Percentiles rank a stretch among this genome's conserved stretches.
These are phyloP conservation scores for Sesamia nonagrioides DNA, from an alignment of 1,140 invertebrate species.

Conservation along the genomic window DNA sequence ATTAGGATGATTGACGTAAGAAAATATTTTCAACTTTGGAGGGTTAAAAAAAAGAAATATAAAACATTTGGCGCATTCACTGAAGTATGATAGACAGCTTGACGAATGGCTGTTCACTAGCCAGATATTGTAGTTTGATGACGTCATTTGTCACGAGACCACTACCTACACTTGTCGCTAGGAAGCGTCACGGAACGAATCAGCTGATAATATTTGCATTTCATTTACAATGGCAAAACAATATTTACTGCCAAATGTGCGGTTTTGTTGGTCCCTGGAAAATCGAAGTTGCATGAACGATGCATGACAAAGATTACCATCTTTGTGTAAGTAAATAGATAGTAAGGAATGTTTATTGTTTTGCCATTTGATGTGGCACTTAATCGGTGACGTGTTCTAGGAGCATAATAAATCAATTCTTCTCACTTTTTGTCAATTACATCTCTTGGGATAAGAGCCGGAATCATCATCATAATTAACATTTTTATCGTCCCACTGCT, in stretches of 20 bases:
- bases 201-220: conserved; percentile 7
- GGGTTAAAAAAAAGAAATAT: not conserved
- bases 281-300: not conserved
- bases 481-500: no score
- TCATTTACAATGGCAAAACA: not conserved
- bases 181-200: conserved; percentile 1
- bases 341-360: not conserved
- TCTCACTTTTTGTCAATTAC: not conserved
- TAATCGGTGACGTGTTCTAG: not conserved
- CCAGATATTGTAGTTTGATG: not conserved
- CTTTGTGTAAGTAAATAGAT: no score
- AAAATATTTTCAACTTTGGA: not conserved
- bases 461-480: no score
- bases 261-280: not conserved
- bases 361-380: not conserved
- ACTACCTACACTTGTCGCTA: not conserved
- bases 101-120: conserved; percentile 28
- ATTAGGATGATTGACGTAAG: conserved; percentile 21
- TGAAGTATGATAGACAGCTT: conserved; percentile 41
- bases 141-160: conserved; percentile 42
- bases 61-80: conserved; percentile 23
- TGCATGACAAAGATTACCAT: no score
- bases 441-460: not conserved
- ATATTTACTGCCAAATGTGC: not conserved
- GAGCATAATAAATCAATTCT: not conserved